Base-by-base conservation (phyloP, 2,888 invertebrate species). In the Koerneria pararmatus region DNA sequence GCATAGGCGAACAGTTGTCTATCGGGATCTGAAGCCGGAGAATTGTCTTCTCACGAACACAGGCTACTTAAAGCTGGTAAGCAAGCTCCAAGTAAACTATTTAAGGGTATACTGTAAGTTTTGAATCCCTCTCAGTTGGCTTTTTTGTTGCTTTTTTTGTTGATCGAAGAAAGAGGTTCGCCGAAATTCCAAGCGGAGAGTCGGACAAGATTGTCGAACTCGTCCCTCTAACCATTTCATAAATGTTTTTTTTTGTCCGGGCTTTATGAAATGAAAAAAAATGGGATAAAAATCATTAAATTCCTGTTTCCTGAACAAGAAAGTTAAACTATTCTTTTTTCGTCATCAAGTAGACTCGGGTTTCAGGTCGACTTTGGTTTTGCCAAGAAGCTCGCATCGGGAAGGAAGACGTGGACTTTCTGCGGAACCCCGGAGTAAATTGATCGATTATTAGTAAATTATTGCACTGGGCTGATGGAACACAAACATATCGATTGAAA, bases 1-100 rank as follows among this genome's bases (percentile, higher is more conserved):
- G 71, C 97, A 98, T 85, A 90, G 92, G 77, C 89, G 94, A 75
- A 93, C 94, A 84, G 95, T 98, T 78, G 97, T 98, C 83, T 98
- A 98, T 86, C 81, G 88, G 61, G 88, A 88, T 81, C 68, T 79
- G 69, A 80, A 80, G 65, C 94, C 93, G 11, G 97, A 97, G 86
- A 98, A 97, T 86, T 88, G 97, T 76, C 87, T 97, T 66, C 87
- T 97, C 64, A 95, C 95, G 84, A 89, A 89, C 71, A 89, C 90
- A 82, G 95, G 97, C 56, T 97, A 95, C 85, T 93, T 97, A 63
- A 98, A 98, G 86, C 86, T 98, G 77, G 85, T 76, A 15, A 71
- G 74, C 63, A n/a, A 27, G 56, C 5, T 1, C 19, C 32, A 54
- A n/a, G n/a, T n/a, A n/a, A n/a, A n/a, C n/a, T n/a, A n/a, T n/a